These are phyloP conservation scores for Seira musarum DNA, from an alignment of 2,888 invertebrate species.

Conservation along the genomic window DNA sequence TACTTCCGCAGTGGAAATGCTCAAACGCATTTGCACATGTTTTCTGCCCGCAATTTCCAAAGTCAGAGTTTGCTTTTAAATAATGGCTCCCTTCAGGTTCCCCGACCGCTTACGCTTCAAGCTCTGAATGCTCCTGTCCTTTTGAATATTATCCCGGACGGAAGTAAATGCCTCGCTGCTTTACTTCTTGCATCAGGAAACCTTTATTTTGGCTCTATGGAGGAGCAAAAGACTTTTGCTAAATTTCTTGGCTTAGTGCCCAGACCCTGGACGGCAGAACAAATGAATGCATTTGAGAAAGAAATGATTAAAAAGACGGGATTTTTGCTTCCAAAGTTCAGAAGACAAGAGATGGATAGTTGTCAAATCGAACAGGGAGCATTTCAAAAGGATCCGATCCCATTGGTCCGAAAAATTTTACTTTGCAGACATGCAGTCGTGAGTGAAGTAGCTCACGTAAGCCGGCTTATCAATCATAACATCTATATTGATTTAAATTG, in stretches of 20 bases:
- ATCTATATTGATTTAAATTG: neutral
- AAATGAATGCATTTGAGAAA: conserved; percentile 30
- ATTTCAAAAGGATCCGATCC: conserved; percentile 42
- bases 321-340: too few relatives aligned
- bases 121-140: neutral
- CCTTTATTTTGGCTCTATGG: conserved; percentile 27
- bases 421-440: conserved; percentile 23
- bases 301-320: conserved; percentile 39
- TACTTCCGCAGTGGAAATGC: conserved; percentile 12
- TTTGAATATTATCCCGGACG: conserved; percentile 18
- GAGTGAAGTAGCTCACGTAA: conserved; percentile 37
- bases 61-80: conserved; percentile 29
- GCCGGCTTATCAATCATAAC: conserved; percentile 14
- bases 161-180: conserved; percentile 12
- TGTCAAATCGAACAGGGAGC: conserved; percentile 11
- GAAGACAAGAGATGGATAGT: conserved; percentile 9
- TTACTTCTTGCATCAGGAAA: conserved; percentile 36
- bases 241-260: conserved; percentile 28
- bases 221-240: conserved; percentile 24
- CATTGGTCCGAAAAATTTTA: conserved; percentile 26
- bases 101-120: conserved; percentile 4
- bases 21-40: conserved; percentile 31
- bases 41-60: neutral
- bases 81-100: conserved; percentile 12
- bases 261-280: conserved; percentile 21